phyloP scores from a whole-genome alignment of 2,113 vertebrate genomes.

The Macrotus californicus region DNA sequence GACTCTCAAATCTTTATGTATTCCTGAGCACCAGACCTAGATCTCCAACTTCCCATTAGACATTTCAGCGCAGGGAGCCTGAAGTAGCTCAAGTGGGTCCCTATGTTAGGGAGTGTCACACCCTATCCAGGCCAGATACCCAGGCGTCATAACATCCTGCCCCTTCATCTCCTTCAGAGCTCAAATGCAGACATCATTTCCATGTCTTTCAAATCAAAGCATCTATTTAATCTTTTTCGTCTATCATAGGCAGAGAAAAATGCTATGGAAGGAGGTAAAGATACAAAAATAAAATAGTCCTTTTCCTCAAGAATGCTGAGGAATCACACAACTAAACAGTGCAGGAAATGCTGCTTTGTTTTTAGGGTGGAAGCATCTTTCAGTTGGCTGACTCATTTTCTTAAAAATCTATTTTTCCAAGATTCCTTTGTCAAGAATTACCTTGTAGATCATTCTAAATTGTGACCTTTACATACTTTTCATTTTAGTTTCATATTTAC shows the following conservation, averaged over 20 bases:
- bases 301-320: not conserved
- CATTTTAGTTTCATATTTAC: not conserved
- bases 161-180: not conserved
- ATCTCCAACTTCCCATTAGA: not conserved
- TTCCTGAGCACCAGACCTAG: not conserved
- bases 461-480: not conserved
- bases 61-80: not conserved
- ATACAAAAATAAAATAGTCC: not conserved
- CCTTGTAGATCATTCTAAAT: not conserved
- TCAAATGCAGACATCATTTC: not conserved
- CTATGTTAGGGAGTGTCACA: not conserved
- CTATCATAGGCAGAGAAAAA: not conserved
- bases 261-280: not conserved
- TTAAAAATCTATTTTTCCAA: not conserved
- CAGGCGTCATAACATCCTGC: not conserved
- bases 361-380: not conserved
- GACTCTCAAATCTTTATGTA: not conserved
- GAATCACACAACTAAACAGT: not conserved
- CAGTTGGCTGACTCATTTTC: not conserved
- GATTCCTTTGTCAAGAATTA: not conserved
- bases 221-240: not conserved
- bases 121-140: not conserved
- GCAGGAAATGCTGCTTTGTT: not conserved
- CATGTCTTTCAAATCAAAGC: not conserved
- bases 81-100: not conserved